Conservation (phyloP, 2,797 vertebrate species). For the Sebastolobus alascanus region DNA sequence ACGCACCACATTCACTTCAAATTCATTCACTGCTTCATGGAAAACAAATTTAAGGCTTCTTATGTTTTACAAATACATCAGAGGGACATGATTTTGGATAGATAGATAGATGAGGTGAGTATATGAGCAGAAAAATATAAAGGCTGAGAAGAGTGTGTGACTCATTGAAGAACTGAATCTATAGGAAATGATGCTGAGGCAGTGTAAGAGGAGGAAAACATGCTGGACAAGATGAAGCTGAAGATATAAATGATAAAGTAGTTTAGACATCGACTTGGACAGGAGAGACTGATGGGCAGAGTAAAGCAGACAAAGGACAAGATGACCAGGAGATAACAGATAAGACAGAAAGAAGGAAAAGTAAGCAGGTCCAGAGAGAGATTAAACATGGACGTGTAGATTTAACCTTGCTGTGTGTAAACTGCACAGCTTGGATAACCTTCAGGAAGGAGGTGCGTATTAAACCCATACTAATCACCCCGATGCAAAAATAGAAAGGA, state of each 20-base stretch:
- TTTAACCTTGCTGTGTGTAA: conserved; percentile 20
- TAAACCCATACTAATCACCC: conserved; percentile 20
- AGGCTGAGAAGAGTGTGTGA: not conserved
- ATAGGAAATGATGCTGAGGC: not conserved
- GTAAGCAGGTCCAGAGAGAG: not conserved
- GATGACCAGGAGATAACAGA: conserved; percentile 5
- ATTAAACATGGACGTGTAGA: conserved; percentile 8
- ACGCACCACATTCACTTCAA: conserved; percentile 1
- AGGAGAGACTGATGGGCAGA: not conserved
- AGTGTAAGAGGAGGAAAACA: not conserved
- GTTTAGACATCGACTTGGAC: not conserved
- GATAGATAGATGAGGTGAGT: not conserved
- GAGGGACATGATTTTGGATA: not conserved
- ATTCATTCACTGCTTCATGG: not conserved
- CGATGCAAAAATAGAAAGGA: conserved; percentile 6
- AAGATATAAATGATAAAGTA: not conserved
- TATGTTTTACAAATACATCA: not conserved
- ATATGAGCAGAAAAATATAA: not conserved
- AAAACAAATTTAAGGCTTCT: not conserved
- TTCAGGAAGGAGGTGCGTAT: not conserved
- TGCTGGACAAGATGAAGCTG: not conserved
- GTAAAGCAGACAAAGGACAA: conserved; percentile 4
- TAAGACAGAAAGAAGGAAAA: not conserved
- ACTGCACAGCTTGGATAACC: conserved; percentile 1
- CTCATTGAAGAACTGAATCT: not conserved